These are phyloP conservation scores for Herpailurus yagouaroundi DNA, from an alignment of 2,113 vertebrate genomes.

Conservation along the genomic window DNA sequence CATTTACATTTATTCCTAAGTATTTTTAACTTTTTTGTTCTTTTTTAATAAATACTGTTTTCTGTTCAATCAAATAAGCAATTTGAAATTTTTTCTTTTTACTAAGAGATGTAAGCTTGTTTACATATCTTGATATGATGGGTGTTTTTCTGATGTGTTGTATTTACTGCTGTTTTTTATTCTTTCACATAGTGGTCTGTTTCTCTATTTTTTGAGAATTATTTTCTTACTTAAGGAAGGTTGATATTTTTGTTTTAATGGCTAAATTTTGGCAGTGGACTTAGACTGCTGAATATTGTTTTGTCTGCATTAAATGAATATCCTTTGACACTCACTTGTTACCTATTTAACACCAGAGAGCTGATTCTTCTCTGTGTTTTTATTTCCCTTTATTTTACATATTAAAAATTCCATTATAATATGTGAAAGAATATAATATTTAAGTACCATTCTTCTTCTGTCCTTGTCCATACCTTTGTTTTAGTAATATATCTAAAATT, in stretches of 20 bases:
- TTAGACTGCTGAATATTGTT: background rate
- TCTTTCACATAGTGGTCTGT: background rate
- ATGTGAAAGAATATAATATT: background rate
- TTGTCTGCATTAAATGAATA: constrained; percentile 8
- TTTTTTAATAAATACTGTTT: background rate
- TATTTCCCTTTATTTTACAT: background rate
- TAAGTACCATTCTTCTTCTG: background rate
- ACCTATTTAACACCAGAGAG: background rate
- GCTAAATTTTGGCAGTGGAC: background rate
- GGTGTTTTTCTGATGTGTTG: background rate
- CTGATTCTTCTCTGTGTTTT: background rate
- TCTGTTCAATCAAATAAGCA: background rate
- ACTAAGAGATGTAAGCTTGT: background rate
- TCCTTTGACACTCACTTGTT: background rate
- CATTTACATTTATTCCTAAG: background rate
- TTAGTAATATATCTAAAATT: background rate
- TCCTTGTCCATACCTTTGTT: background rate
- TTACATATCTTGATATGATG: background rate
- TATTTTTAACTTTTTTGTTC: background rate
- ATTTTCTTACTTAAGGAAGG: background rate
- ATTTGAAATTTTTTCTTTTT: background rate
- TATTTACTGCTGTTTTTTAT: background rate
- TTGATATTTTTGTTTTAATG: background rate
- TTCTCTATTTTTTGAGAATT: background rate
- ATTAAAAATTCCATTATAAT: background rate